Evolutionary conservation across 2,888 invertebrate genomes (phyloP).

Genomic region (Eledone cirrhosa): DNA sequence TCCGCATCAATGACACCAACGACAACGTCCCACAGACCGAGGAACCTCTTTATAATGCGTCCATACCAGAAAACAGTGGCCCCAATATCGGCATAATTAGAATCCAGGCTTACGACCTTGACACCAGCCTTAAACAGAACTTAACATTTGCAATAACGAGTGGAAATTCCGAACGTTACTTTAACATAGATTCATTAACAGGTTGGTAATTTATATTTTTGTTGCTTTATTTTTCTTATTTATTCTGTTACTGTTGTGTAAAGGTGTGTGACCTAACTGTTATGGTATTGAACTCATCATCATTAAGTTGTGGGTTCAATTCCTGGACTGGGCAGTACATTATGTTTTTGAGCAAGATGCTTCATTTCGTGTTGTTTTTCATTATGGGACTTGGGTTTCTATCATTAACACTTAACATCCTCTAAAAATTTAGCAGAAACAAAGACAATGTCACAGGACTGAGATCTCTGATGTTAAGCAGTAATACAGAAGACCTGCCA

Average conservation of each 20-base stretch:
- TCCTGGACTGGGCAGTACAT: no score
- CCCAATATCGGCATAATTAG: slow-evolving; percentile 78
- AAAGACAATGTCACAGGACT: no score
- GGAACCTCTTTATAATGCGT: slow-evolving; percentile 84
- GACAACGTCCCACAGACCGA: slow-evolving; percentile 93
- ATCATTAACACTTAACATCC: no score
- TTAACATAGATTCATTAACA: slow-evolving; percentile 83
- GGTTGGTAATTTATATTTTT: slow-evolving; percentile 71
- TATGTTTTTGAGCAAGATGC: no score
- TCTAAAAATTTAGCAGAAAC: no score
- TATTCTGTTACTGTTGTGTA: neutral
- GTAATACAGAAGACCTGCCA: no score
- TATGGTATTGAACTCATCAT: no score
- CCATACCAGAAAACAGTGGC: slow-evolving; percentile 68
- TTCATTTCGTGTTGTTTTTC: no score
- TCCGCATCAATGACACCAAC: slow-evolving; percentile 88
- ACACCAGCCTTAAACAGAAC: slow-evolving; percentile 73
- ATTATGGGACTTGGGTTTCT: no score
- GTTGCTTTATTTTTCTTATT: neutral
- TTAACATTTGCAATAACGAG: slow-evolving; percentile 85
- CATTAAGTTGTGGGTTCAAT: no score
- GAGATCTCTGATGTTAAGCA: no score
- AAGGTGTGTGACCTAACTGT: no score
- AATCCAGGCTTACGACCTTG: slow-evolving; percentile 82
- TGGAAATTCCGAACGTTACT: slow-evolving; percentile 91